Base-by-base conservation (phyloP, 2,888 invertebrate species). In the Drosophila cognata region DNA sequence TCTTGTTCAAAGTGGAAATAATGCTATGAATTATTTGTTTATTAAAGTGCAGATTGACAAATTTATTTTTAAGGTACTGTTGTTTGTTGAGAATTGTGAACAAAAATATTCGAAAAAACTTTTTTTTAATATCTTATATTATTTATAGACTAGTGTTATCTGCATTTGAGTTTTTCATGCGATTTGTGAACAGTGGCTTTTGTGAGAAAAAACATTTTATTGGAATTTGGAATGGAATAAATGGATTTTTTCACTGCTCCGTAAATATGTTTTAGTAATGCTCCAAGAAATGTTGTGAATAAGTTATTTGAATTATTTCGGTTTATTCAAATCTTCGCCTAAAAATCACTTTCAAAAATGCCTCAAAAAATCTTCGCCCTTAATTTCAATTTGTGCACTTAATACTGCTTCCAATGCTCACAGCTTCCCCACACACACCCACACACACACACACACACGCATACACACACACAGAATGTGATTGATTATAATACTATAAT, bases 401-500 rank as follows among this genome's bases (percentile, higher is more conserved):
- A 8, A 28, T 28, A 5, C 28, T 18, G n/a, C 28, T 11, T n/a
- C 16, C 21, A 33, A 55, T 41, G 28, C 13, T 48, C 43, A 21
- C 36, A 46, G 46, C 46, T 46, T 25, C 16, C 16, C 7, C 10
- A n/a, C n/a, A n/a, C 41, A 4, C 41, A 10, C 41, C 1, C 10
- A 41, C 10, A 43, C 43, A 41, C 41, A 21, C 38, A 10, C 41
- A 38, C 16, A 36, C 41, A 41, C 36, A 16, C 6, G 16, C 3
- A 18, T 8, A 38, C 18, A 4, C 13, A 46, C 7, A 25, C 46
- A 46, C 16, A 46, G 25, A 57, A 52, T 62, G 56, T 74, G 77
- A 77, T 78, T 77, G 77, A 78, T 78, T 74, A 66, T 69, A 61
- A 73, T 77, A 35, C 10, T 74, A 66, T 73, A 61, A 73, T 77